These are phyloP conservation scores for Saccostrea glomerata DNA, from an alignment of 1,140 invertebrate genomes.

Conservation along the genomic window DNA sequence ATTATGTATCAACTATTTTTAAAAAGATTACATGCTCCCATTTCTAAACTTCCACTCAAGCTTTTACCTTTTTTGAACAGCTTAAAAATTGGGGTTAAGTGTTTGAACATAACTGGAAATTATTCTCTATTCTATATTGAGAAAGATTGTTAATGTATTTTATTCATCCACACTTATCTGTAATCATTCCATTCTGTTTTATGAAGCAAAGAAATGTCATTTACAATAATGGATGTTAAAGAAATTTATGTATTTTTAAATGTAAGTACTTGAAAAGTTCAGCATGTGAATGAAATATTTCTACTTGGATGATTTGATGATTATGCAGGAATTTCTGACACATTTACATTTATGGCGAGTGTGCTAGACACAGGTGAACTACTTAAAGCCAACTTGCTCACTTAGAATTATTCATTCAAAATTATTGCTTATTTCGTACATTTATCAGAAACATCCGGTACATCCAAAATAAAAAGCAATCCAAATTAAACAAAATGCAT, in stretches of 20 bases:
- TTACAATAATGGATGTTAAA: background rate
- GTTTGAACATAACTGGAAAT: background rate
- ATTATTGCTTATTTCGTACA: background rate
- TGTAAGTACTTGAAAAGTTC: background rate
- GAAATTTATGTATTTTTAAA: background rate
- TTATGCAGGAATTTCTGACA: conserved; percentile 30
- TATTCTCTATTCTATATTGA: background rate
- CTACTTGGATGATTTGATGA: conserved; percentile 11
- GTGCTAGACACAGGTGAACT: background rate
- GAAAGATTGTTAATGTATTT: background rate
- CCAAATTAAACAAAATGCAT: background rate
- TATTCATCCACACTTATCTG: background rate
- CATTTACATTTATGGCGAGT: background rate
- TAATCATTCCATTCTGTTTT: conserved; percentile 19
- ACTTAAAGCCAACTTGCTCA: background rate
- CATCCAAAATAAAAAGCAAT: background rate
- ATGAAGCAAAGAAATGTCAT: background rate
- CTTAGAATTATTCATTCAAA: background rate
- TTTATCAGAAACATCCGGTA: background rate
- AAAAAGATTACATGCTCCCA: background rate
- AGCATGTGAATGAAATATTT: conserved; percentile 15
- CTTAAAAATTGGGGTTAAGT: background rate
- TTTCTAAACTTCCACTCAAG: background rate
- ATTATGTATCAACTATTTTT: background rate
- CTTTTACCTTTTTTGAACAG: background rate